Conservation (phyloP, 37 sponge, comb jelly and placozoan genomes). For the Amphimedon queenslandica region DNA sequence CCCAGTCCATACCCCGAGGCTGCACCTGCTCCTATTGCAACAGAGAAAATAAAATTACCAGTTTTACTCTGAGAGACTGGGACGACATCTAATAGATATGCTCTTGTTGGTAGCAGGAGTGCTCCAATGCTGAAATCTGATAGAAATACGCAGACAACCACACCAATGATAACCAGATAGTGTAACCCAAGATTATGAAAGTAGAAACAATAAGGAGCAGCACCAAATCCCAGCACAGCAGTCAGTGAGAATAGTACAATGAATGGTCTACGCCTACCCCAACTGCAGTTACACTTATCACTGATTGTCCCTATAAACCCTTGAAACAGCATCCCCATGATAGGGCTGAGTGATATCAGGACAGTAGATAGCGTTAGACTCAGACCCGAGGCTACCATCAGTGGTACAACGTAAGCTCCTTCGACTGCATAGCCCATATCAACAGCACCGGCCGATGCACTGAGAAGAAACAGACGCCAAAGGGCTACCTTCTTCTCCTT, state of each 20-base stretch:
- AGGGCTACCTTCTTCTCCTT: not conserved
- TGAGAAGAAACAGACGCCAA: constrained; percentile 11
- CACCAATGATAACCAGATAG: not conserved
- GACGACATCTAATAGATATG: constrained; percentile 27
- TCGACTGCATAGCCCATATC: constrained; percentile 28
- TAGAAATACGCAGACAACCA: not conserved
- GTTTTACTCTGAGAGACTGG: constrained; percentile 7
- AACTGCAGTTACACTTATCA: constrained; percentile 31
- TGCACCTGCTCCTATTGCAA: not conserved
- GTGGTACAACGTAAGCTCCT: constrained; percentile 17
- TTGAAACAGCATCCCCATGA: constrained; percentile 49
- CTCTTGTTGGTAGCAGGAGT: constrained; percentile 18
- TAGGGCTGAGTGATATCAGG: constrained; percentile 30
- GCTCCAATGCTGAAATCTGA: constrained; percentile 29
- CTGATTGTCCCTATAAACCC: constrained; percentile 23
- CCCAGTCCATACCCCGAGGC: constrained; percentile 6
- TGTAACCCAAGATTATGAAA: not conserved
- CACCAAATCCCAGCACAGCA: not conserved
- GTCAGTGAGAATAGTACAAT: constrained; percentile 13
- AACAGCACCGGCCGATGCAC: not conserved
- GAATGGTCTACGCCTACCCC: constrained; percentile 52
- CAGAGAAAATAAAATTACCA: constrained; percentile 22
- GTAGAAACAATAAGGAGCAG: constrained; percentile 10
- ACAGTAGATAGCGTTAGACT: constrained; percentile 9
- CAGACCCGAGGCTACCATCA: constrained; percentile 13